phyloP scores from a whole-genome alignment of 2,113 vertebrate species.

The Gracilinanus agilis region DNA sequence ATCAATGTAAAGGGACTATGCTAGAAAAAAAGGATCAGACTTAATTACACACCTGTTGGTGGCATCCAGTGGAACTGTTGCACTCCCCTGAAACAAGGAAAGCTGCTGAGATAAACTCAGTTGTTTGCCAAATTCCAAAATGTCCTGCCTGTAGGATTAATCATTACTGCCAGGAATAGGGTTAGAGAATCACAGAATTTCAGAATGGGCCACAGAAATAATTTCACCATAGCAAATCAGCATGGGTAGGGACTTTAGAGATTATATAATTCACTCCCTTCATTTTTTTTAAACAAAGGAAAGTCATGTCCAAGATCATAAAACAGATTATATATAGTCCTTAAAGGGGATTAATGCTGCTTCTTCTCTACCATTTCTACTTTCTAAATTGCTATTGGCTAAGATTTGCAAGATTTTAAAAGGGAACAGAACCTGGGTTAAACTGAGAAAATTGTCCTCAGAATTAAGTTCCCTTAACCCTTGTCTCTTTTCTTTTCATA shows the following conservation, averaged over 20 bases:
- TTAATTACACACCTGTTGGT: constrained; percentile 88
- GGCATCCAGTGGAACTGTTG: constrained; percentile 79
- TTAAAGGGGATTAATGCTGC: constrained; percentile 45
- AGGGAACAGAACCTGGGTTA: constrained; percentile 10
- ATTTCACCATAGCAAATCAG: neutral
- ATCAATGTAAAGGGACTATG: constrained; percentile 83
- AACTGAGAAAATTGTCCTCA: neutral
- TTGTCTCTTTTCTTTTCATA: neutral
- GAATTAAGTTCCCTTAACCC: neutral
- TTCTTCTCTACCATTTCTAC: constrained; percentile 28
- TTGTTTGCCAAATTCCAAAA: constrained; percentile 75
- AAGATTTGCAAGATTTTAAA: constrained; percentile 20
- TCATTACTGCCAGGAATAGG: constrained; percentile 65
- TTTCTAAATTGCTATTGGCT: constrained; percentile 36
- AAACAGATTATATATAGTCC: neutral
- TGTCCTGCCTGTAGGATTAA: constrained; percentile 66
- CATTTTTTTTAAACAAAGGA: constrained; percentile 57
- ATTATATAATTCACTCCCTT: constrained; percentile 61
- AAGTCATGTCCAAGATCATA: constrained; percentile 54
- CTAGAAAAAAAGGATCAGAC: constrained; percentile 81
- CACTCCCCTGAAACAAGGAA: constrained; percentile 71
- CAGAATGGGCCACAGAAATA: constrained; percentile 4
- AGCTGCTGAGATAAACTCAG: constrained; percentile 70
- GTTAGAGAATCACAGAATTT: constrained; percentile 62
- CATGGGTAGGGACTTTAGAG: constrained; percentile 15